Conservation (phyloP, 2,113 vertebrate genomes). For the Petaurus breviceps region DNA sequence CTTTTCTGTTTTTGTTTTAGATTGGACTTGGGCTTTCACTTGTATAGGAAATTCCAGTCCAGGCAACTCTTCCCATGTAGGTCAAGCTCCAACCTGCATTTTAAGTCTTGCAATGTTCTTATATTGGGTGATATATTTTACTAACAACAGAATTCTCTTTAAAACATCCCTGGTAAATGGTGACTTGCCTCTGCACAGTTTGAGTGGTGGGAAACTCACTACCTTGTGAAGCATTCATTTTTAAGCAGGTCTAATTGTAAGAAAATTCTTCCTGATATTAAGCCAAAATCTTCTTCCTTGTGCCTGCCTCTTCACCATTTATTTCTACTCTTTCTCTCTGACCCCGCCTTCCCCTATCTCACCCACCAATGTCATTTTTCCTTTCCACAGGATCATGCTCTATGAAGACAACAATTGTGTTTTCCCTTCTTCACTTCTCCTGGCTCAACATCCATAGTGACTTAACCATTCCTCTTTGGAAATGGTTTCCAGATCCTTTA, state of each 20-base stretch:
- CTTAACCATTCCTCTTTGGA: slow-evolving; percentile 29
- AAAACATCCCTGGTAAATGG: neutral
- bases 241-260: neutral
- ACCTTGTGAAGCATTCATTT: neutral
- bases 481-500: slow-evolving; percentile 28
- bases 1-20: neutral
- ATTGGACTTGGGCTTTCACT: neutral
- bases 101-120: neutral
- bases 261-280: neutral
- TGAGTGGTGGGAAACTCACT: neutral
- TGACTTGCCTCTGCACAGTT: neutral
- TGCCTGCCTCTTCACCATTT: neutral
- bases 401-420: neutral
- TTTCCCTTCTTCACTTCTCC: neutral
- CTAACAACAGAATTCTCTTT: neutral
- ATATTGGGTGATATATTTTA: neutral
- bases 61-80: neutral
- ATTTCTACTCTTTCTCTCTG: neutral
- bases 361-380: neutral
- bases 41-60: neutral
- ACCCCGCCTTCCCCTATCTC: neutral
- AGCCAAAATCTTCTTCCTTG: slow-evolving; percentile 10
- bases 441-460: neutral
- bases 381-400: neutral
- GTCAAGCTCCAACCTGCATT: neutral